Evolutionary conservation across 2,797 vertebrate species (phyloP), one percentile per base, ranked within the genome.

Genomic region (Chrysocyon brachyurus): DNA sequence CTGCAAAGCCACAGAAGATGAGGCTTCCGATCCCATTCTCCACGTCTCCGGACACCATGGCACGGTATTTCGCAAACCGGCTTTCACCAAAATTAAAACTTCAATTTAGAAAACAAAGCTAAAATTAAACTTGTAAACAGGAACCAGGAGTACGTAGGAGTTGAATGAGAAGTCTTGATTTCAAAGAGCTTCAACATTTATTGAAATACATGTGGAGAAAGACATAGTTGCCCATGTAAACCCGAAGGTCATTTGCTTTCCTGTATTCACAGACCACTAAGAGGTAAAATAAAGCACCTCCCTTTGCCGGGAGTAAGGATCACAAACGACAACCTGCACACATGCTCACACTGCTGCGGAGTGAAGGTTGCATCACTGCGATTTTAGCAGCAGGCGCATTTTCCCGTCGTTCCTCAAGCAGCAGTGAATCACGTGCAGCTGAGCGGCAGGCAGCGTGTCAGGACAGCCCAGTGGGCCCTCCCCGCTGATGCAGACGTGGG

Each of bases 51-150:
- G 24, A 12, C 33, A 89, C 26, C 46, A 15, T 46, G 36, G 59
- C 17, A 78, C 57, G 52, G 77, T 82, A 91, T 81, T 95, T 84
- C 40, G 87, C 31, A 31, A 63, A 73, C 72, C 19, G 63, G 9
- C 83, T 96, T 93, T 87, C 54, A 70, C 54, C 21, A 77, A 91
- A 95, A 91, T 87, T 82, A 78, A 68, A 87, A n/a, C 63, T 78
- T 82, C 40, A 90, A 77, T 85, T 94, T 89, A 6, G 72, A 92
- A 90, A 93, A 72, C 21, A 90, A 89, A 93, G 82, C 28, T 87
- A 84, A 91, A 94, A 93, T 93, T 81, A 93, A 92, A 73, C 22
- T 88, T 96, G 40, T 75, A 79, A 94, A 88, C 0, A 93, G 84
- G n/a, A 94, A 93, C 87, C 72, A 91, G 8, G 54, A 91, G 14